phyloP scores from a whole-genome alignment of 2,888 invertebrate species.

The Lycophotia porphyrea region DNA sequence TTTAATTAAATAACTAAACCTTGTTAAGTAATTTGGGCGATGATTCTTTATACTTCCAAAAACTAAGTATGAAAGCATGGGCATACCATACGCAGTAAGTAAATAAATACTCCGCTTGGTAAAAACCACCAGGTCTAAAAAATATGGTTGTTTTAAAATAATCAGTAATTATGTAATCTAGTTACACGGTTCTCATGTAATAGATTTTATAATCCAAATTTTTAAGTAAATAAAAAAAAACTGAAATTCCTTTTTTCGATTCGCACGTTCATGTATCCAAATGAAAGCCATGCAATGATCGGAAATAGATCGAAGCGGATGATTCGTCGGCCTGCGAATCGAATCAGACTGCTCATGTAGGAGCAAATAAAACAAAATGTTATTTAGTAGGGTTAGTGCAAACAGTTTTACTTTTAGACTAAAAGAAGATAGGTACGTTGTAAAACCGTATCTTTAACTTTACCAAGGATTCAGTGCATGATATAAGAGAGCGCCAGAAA shows the following conservation, averaged over 20 bases:
- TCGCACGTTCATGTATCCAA: neutral
- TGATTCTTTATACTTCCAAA: neutral
- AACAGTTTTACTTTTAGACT: neutral
- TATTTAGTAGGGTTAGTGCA: neutral
- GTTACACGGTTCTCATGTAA: neutral
- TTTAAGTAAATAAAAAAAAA: neutral
- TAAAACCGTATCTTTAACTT: neutral
- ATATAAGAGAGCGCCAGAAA: neutral
- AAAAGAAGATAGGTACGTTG: neutral
- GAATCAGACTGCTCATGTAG: slow-evolving; percentile 6
- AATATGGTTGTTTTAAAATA: neutral
- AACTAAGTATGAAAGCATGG: neutral
- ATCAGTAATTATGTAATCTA: neutral
- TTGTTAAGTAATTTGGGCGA: neutral
- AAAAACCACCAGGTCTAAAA: neutral
- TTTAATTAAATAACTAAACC: neutral
- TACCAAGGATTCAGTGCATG: neutral
- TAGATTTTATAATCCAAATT: neutral
- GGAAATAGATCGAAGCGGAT: slow-evolving; percentile 29
- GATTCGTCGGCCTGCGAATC: neutral
- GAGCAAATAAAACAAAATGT: slow-evolving; percentile 20
- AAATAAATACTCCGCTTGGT: neutral
- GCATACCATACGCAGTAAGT: neutral
- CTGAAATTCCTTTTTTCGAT: neutral
- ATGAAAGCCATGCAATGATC: slow-evolving; percentile 17